Conservation (phyloP, 2,888 invertebrate species). For the Eupithecia centaureata region DNA sequence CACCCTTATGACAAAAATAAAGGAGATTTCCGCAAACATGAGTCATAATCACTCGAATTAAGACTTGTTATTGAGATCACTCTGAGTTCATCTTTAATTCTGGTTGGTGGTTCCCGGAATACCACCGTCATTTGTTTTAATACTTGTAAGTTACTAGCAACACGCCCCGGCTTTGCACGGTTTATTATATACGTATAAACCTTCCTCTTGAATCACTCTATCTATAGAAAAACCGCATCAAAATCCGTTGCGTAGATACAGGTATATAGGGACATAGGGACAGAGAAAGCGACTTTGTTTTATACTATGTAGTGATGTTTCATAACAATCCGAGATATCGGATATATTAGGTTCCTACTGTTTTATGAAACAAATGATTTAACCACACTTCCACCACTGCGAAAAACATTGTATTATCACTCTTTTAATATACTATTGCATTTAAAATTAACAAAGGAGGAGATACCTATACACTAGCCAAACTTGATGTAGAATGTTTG, state of each 20-base stretch:
- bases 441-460: too few species aligned
- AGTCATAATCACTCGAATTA: conserved; percentile 31
- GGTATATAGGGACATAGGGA: too few species aligned
- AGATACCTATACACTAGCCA: too few species aligned
- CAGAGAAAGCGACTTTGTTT: neutral
- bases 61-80: conserved; percentile 26
- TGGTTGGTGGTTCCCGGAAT: conserved; percentile 43
- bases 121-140: conserved; percentile 30
- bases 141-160: conserved; percentile 5
- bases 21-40: conserved; percentile 36
- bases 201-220: too few species aligned
- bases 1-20: conserved; percentile 4
- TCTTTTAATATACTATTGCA: neutral
- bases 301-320: too few species aligned
- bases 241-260: too few species aligned
- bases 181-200: too few species aligned
- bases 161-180: too few species aligned
- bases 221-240: too few species aligned
- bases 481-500: too few species aligned
- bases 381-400: conserved; percentile 1
- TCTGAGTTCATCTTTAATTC: conserved; percentile 50
- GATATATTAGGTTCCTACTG: neutral
- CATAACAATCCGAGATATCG: neutral
- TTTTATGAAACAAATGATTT: neutral
- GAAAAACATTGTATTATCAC: neutral